Percentiles rank a stretch among this genome's conserved stretches.
Conservation (phyloP, 2,113 vertebrate genomes). For the Diadophis punctatus region DNA sequence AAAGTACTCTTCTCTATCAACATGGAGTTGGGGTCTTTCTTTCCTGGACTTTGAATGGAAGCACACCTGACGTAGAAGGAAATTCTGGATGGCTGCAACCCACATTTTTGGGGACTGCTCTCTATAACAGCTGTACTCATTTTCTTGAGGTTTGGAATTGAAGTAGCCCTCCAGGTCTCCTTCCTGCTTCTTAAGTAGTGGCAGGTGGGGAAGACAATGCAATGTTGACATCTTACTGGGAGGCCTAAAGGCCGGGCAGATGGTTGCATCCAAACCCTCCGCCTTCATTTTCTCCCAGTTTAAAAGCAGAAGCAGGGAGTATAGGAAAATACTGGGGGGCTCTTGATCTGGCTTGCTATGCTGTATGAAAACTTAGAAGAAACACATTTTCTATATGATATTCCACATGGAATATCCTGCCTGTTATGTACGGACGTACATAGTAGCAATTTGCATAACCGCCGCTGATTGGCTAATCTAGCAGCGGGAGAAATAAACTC, state of each 20-base stretch:
- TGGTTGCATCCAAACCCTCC: background rate
- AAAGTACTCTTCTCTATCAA: no score
- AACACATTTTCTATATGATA: background rate
- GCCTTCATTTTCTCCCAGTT: background rate
- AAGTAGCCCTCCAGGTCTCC: background rate
- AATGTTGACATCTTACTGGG: background rate
- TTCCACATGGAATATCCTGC: background rate
- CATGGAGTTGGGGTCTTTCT: no score
- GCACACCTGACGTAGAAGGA: no score
- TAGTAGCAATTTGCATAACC: no score
- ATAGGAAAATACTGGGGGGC: background rate
- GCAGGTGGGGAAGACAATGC: background rate
- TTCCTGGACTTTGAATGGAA: no score
- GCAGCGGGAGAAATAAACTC: no score
- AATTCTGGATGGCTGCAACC: background rate
- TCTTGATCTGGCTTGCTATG: background rate
- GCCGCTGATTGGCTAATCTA: no score
- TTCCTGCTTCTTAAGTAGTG: background rate
- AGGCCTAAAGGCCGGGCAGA: background rate
- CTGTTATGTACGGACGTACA: no score
- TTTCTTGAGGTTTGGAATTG: background rate
- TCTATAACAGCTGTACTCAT: background rate
- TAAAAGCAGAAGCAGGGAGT: background rate
- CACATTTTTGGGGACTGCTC: background rate
- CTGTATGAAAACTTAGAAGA: background rate